Conservation (phyloP, 2,797 vertebrate genomes). For the Buceros bicornis region DNA sequence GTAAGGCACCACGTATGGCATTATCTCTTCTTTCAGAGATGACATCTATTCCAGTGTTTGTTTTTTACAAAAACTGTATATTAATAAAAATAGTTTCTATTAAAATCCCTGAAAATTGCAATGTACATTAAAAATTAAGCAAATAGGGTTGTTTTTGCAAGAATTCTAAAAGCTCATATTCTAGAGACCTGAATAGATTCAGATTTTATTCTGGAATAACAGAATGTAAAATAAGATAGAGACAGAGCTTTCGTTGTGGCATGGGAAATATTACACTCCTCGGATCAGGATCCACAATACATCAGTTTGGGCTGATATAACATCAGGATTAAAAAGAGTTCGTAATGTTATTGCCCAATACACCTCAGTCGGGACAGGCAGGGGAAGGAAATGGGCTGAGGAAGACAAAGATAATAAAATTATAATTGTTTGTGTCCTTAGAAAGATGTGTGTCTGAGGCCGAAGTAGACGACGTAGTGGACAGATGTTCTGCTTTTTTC, state of each 20-base stretch:
- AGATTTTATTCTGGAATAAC: not conserved
- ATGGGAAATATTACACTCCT: not conserved
- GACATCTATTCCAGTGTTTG: not conserved
- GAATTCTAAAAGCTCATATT: not conserved
- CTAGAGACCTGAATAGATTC: not conserved
- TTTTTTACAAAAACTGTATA: not conserved
- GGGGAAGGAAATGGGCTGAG: constrained; percentile 28
- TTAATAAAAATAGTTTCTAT: not conserved
- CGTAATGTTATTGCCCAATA: not conserved
- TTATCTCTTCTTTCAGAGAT: not conserved
- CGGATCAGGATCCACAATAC: not conserved
- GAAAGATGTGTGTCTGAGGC: not conserved
- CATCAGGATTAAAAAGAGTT: not conserved
- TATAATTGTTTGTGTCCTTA: not conserved
- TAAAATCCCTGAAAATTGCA: not conserved
- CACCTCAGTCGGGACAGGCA: not conserved
- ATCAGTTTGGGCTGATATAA: constrained; percentile 14
- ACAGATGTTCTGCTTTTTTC: not conserved
- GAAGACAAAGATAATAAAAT: constrained; percentile 25
- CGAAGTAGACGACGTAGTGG: not conserved
- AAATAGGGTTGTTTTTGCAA: not conserved
- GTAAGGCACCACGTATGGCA: not conserved
- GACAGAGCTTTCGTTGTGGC: not conserved
- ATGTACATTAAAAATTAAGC: not conserved
- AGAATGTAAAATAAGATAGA: not conserved